Conservation (phyloP, 2,113 vertebrate genomes). For the Xenopus borealis region DNA sequence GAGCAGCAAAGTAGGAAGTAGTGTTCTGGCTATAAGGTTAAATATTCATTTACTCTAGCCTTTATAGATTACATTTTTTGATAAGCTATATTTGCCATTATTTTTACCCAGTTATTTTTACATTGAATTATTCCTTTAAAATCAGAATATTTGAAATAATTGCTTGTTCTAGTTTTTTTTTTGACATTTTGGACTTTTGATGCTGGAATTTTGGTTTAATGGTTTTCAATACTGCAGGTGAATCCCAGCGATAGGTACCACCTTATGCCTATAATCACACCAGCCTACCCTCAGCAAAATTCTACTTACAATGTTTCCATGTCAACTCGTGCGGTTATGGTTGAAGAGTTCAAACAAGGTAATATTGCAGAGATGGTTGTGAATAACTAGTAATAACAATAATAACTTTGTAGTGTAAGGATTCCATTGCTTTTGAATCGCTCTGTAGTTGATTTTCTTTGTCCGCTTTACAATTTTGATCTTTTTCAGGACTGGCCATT, state of each 20-base stretch:
- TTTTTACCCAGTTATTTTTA: no score
- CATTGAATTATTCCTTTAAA: no score
- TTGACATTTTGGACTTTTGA: no score
- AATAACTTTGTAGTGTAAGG: no score
- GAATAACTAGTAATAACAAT: constrained; percentile 43
- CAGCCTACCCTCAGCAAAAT: constrained; percentile 91
- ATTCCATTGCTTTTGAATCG: neutral
- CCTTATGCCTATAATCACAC: constrained; percentile 94
- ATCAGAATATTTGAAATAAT: no score
- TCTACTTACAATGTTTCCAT: constrained; percentile 87
- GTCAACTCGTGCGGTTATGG: constrained; percentile 86
- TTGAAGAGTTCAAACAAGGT: constrained; percentile 90
- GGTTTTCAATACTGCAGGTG: constrained; percentile 60
- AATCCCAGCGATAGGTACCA: constrained; percentile 88
- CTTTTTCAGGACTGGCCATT: constrained; percentile 78
- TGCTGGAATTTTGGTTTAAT: no score
- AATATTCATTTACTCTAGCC: no score
- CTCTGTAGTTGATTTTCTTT: neutral
- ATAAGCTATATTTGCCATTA: no score
- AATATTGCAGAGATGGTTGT: constrained; percentile 51
- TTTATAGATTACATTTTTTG: no score
- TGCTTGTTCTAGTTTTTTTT: no score
- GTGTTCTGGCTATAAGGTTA: no score
- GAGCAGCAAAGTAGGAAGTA: no score
- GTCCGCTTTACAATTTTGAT: neutral